Percentiles rank a stretch among this genome's conserved stretches.
These are phyloP conservation scores for Echinarachnius parma DNA, from an alignment of 53 echinoderm and acorn worm species.

Conservation along the genomic window DNA sequence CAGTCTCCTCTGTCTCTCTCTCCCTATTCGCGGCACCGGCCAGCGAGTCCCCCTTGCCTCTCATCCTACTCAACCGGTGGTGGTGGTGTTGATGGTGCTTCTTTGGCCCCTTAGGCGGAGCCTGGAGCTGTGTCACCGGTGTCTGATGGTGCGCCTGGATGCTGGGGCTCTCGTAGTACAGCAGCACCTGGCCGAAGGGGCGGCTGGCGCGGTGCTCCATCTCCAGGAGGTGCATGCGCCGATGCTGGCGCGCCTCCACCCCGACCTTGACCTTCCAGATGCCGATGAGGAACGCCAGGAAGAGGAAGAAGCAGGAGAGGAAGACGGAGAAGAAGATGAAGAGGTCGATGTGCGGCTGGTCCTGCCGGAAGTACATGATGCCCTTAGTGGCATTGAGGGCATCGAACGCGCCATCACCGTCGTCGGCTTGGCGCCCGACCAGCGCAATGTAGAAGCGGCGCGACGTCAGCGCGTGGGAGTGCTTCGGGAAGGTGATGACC, in stretches of 20 bases:
- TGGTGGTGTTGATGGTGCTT: too few relatives aligned
- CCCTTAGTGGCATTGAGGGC: slow-evolving; percentile 70
- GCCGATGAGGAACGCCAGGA: slow-evolving; percentile 85
- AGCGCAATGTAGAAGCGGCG: slow-evolving; percentile 83
- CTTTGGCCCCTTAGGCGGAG: slow-evolving; percentile 20
- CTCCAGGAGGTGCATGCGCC: slow-evolving; percentile 66
- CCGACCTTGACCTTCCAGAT: slow-evolving; percentile 93
- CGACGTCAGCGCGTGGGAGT: slow-evolving; percentile 62
- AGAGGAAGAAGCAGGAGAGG: slow-evolving; percentile 95
- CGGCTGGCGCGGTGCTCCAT: slow-evolving; percentile 93
- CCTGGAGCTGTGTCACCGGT: too few relatives aligned
- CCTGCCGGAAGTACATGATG: slow-evolving; percentile 90
- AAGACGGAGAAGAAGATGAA: slow-evolving; percentile 99
- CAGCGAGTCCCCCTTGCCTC: slow-evolving; percentile 13
- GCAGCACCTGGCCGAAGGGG: slow-evolving; percentile 79
- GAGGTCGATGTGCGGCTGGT: slow-evolving; percentile 96
- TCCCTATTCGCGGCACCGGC: slow-evolving; percentile 11
- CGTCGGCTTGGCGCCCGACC: slow-evolving; percentile 49
- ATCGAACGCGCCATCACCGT: too few relatives aligned
- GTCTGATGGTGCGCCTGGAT: slow-evolving; percentile 18
- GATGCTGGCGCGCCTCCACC: slow-evolving; percentile 76
- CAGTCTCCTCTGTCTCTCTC: slow-evolving; percentile 11
- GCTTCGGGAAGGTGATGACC: slow-evolving; percentile 81
- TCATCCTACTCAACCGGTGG: slow-evolving; percentile 17
- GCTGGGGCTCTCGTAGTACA: slow-evolving; percentile 48